Evolutionary conservation across 2,888 invertebrate species (phyloP).

Genomic region (Dolomedes plantarius): DNA sequence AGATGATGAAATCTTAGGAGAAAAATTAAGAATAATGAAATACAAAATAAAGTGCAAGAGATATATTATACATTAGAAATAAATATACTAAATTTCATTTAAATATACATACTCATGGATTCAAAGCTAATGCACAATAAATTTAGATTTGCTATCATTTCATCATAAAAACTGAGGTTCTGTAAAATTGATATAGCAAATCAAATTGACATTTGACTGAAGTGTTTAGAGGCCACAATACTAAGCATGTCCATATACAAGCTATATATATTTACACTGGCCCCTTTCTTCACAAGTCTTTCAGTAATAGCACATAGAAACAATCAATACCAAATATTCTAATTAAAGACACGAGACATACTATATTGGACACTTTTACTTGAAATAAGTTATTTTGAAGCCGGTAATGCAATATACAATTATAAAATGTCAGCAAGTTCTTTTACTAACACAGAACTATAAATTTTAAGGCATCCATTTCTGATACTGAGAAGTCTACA

Average conservation of each 20-base stretch:
- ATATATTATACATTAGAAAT: conserved; percentile 10
- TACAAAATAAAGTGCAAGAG: background rate
- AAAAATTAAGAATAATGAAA: background rate
- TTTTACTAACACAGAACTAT: conserved; percentile 57
- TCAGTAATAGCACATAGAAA: background rate
- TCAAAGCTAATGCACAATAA: background rate
- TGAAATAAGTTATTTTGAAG: conserved; percentile 46
- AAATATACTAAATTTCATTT: conserved; percentile 1
- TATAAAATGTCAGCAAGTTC: conserved; percentile 63
- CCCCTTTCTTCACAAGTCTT: conserved; percentile 1
- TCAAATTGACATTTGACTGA: background rate
- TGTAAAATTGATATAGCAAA: background rate
- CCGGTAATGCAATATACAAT: conserved; percentile 57
- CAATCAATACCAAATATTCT: conserved; percentile 4
- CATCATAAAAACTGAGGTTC: background rate
- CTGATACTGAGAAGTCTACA: conserved; percentile 36
- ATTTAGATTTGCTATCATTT: background rate
- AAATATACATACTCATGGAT: background rate
- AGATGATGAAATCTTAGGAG: background rate
- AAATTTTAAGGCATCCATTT: conserved; percentile 68
- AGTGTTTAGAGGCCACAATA: background rate
- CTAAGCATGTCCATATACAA: conserved; percentile 16
- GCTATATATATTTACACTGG: conserved; percentile 12
- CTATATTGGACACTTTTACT: conserved; percentile 62
- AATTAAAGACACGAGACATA: background rate